phyloP scores from a whole-genome alignment of 2,113 vertebrate genomes.

The Elanus axillaris region DNA sequence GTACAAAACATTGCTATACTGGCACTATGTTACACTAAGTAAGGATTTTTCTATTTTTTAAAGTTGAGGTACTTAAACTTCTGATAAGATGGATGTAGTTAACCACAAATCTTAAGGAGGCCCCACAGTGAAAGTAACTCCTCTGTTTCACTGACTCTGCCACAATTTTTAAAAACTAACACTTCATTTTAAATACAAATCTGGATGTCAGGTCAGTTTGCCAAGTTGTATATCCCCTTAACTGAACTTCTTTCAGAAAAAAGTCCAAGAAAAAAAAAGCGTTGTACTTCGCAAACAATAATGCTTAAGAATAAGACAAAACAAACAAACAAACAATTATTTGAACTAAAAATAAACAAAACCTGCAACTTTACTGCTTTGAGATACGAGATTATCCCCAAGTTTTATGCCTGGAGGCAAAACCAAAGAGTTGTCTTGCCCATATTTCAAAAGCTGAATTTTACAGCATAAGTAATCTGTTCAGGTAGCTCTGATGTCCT shows the following conservation, averaged over 20 bases:
- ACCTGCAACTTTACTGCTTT: neutral
- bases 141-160: neutral
- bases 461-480: neutral
- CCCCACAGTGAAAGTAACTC: neutral
- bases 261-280: constrained; percentile 27
- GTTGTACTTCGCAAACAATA: neutral
- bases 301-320: neutral
- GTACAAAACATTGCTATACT: constrained; percentile 29
- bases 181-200: neutral
- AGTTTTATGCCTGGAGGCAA: constrained; percentile 22
- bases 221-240: constrained; percentile 38
- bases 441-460: neutral
- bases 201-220: neutral
- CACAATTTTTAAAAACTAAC: neutral
- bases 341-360: constrained; percentile 25
- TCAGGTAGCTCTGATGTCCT: neutral
- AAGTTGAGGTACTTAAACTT: constrained; percentile 10
- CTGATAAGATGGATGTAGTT: neutral
- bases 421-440: neutral
- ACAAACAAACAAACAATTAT: neutral
- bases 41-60: neutral
- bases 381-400: constrained; percentile 20
- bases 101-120: neutral
- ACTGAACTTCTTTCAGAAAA: neutral
- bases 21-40: neutral